These are phyloP conservation scores for Scelioninae gen. 1 DNA, from an alignment of 2,888 invertebrate species.

Conservation along the genomic window DNA sequence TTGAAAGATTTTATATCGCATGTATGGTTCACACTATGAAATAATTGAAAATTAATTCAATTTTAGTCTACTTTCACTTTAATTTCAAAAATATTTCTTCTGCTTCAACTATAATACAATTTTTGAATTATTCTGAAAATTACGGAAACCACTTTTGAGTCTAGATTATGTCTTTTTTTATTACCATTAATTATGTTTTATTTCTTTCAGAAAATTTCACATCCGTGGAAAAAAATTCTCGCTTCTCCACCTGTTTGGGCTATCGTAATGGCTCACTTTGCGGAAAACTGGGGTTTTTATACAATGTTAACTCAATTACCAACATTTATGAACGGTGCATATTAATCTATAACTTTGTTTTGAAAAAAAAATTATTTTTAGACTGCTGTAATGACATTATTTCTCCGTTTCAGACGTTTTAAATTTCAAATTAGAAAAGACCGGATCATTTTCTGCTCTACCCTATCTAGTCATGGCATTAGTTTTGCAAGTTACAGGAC, in stretches of 20 bases:
- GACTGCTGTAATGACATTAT: not conserved
- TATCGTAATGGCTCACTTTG: conserved; percentile 92
- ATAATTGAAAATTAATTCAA: too few relatives aligned
- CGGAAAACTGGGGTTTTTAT: conserved; percentile 96
- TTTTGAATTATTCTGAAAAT: too few relatives aligned
- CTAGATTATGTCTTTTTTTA: too few relatives aligned
- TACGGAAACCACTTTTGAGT: too few relatives aligned
- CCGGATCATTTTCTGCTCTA: conserved; percentile 93
- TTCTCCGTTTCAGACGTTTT: conserved; percentile 87
- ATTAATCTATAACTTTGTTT: not conserved
- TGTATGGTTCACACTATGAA: too few relatives aligned
- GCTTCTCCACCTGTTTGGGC: conserved; percentile 93
- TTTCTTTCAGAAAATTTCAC: conserved; percentile 85
- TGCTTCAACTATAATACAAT: too few relatives aligned
- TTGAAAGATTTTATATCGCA: too few relatives aligned
- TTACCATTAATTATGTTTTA: too few relatives aligned
- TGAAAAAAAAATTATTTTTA: not conserved
- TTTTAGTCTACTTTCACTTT: too few relatives aligned
- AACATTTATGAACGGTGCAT: conserved; percentile 91
- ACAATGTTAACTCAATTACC: conserved; percentile 93
- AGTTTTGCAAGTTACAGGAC: conserved; percentile 91
- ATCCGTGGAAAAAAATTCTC: conserved; percentile 92
- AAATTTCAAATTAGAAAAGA: conserved; percentile 90
- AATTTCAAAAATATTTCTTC: too few relatives aligned
- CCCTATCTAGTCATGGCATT: conserved; percentile 96